These are phyloP conservation scores for Panagrolaimus sp. DNA, from an alignment of 1,140 invertebrate genomes.

Conservation along the genomic window DNA sequence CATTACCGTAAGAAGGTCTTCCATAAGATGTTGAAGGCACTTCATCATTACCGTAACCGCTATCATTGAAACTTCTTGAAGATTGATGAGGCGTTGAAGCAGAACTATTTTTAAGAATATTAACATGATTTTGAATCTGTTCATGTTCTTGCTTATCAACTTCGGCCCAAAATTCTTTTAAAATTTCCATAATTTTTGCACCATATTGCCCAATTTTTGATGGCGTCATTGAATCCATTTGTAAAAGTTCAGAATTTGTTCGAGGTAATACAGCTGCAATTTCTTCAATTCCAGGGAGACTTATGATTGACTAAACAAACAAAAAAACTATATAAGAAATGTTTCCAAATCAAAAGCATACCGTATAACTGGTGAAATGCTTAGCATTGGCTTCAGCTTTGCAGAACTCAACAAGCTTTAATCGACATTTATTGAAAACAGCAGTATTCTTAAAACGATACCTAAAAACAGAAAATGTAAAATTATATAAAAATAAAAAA, in stretches of 20 bases:
- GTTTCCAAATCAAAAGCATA: conserved; percentile 10
- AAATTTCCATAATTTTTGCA: conserved; percentile 9
- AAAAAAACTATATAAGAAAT: no score
- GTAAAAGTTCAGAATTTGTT: conserved; percentile 44
- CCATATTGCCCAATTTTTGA: conserved; percentile 23
- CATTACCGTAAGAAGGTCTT: neutral
- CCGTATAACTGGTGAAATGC: conserved; percentile 8
- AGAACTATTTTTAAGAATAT: no score
- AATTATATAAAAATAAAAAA: no score
- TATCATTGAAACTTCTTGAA: neutral
- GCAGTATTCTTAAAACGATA: conserved; percentile 38
- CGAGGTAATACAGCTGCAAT: conserved; percentile 41
- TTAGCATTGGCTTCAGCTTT: conserved; percentile 22
- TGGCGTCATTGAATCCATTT: conserved; percentile 40
- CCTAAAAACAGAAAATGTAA: no score
- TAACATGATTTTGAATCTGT: no score
- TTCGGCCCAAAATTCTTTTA: conserved; percentile 6
- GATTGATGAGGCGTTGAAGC: neutral
- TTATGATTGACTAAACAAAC: conserved; percentile 19
- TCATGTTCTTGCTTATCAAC: conserved; percentile 16
- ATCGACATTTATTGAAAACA: conserved; percentile 32
- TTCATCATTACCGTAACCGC: neutral
- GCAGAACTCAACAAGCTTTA: conserved; percentile 26
- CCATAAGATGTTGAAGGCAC: neutral
- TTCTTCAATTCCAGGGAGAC: conserved; percentile 33